Conservation (phyloP, 1,140 invertebrate genomes). For the Cyrtorhinus lividipennis region DNA sequence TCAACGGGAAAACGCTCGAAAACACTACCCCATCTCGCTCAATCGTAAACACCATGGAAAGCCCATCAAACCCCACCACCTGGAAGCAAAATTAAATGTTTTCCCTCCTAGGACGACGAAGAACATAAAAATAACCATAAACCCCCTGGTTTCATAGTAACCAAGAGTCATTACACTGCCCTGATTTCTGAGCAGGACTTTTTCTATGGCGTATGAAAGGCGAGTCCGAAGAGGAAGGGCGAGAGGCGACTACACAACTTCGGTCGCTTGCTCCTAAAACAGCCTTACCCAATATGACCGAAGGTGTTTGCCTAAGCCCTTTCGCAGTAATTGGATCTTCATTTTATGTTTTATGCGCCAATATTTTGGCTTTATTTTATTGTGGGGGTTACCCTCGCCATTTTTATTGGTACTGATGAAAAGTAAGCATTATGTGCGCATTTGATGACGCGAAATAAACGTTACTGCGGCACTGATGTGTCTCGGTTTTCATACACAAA, state of each 20-base stretch:
- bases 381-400: neutral
- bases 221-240: neutral
- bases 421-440: neutral
- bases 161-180: neutral
- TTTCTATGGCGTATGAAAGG: neutral
- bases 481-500: no score
- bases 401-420: neutral
- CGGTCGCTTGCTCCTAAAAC: neutral
- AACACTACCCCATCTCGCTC: no score
- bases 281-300: neutral
- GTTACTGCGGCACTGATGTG: neutral
- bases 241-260: no score
- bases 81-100: neutral
- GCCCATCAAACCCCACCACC: neutral
- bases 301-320: conserved; percentile 8
- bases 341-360: neutral
- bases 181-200: neutral
- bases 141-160: neutral
- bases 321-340: neutral
- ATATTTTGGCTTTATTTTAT: conserved; percentile 8
- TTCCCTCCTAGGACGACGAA: neutral
- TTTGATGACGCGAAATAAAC: neutral
- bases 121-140: conserved; percentile 1
- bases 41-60: no score
- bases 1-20: no score